Conservation (phyloP, 2,888 invertebrate species). For the Galeruca laticollis region DNA sequence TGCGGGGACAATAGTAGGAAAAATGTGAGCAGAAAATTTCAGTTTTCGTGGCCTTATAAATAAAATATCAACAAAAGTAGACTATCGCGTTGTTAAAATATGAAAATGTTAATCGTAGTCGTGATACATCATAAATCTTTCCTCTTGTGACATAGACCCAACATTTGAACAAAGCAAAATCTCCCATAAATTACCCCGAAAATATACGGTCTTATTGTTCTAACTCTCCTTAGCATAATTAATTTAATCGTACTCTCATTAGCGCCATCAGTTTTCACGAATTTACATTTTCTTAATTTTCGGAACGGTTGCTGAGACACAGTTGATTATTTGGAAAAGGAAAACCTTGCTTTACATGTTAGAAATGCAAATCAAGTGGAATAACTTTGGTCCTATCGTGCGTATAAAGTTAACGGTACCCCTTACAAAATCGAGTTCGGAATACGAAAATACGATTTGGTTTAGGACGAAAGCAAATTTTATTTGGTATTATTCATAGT, state of each 20-base stretch:
- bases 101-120: conserved; percentile 2
- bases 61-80: background rate
- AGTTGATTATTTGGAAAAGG: conserved; percentile 29
- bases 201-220: conserved; percentile 12
- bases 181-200: conserved; percentile 2
- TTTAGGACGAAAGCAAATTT: background rate
- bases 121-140: background rate
- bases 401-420: conserved; percentile 32
- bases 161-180: conserved; percentile 11
- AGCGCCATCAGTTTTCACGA: conserved; percentile 27
- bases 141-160: background rate
- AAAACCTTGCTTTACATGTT: conserved; percentile 26
- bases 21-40: background rate
- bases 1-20: no score
- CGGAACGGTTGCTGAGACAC: conserved; percentile 25
- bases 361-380: conserved; percentile 39
- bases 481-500: background rate
- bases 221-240: conserved; percentile 9
- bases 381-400: conserved; percentile 34
- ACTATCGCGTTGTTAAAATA: background rate
- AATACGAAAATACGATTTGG: conserved; percentile 25
- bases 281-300: conserved; percentile 35
- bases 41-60: background rate
- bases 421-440: conserved; percentile 21
- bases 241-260: conserved; percentile 25